Base-by-base conservation (phyloP, 2,113 vertebrate species). In the Oreochromis tanganicae region DNA sequence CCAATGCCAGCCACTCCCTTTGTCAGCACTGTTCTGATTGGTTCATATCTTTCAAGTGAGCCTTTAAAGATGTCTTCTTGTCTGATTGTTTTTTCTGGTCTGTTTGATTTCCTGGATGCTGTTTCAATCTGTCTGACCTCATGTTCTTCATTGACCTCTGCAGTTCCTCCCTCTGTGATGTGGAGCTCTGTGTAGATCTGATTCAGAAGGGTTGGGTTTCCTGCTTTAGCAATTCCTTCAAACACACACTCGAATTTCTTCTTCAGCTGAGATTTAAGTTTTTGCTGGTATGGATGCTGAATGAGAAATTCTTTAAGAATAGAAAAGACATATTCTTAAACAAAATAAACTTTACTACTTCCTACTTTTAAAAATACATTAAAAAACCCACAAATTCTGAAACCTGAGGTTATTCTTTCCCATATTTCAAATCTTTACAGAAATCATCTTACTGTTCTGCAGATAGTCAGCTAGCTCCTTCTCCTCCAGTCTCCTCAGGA, bases 101-200 rank as follows among this genome's bases (percentile, higher is more conserved):
- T n/a, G n/a, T n/a, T n/a, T n/a, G n/a, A n/a, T n/a, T n/a, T n/a
- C n/a, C n/a, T n/a, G n/a, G n/a, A n/a, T n/a, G n/a, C n/a, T n/a
- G n/a, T n/a, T n/a, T n/a, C n/a, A n/a, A n/a, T n/a, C n/a, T n/a
- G n/a, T n/a, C n/a, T n/a, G n/a, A n/a, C 17, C 17, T 52, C 50
- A 52, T 52, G 50, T 19, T 52, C 2, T 1, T 17, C 46, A 50
- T 50, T 50, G 3, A 8, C 48, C 7, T 50, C 16, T 50, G 16
- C 17, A 52, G 17, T 50, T 7, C 4, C 48, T 9, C 81, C 80
- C 14, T 92, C 90, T 87, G 86, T 94, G 87, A 95, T 92, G 82
- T 87, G 84, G 61, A 93, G 84, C 13, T 94, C 90, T 84, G 91
- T 92, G 90, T 92, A 92, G 71, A 94, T 86, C 80, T 88, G 7